Evolutionary conservation across 2,797 vertebrate species (phyloP).

Genomic region (Eospalax fontanierii): DNA sequence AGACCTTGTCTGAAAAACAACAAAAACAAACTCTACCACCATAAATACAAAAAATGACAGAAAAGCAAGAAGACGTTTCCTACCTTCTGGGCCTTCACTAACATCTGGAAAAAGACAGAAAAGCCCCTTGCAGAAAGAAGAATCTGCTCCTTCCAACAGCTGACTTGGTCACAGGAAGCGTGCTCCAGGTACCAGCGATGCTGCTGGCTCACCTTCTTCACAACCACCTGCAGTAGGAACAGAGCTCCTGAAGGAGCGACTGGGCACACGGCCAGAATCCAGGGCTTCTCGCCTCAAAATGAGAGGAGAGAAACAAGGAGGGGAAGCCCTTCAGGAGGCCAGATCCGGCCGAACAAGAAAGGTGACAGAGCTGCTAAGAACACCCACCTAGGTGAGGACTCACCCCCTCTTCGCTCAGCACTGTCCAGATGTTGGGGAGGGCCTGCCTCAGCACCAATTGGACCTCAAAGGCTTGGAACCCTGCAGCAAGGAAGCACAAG

Average conservation of each 20-base stretch:
- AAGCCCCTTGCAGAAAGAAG: constrained; percentile 88
- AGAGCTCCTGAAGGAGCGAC: not conserved
- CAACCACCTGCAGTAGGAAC: constrained; percentile 83
- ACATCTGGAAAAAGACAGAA: constrained; percentile 88
- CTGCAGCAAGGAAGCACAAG: constrained; percentile 71
- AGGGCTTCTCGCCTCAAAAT: not conserved
- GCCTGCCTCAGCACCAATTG: constrained; percentile 88
- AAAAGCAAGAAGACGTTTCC: not conserved
- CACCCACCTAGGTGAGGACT: not conserved
- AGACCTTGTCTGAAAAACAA: too few species aligned
- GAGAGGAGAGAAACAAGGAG: fast-evolving
- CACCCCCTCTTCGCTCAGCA: constrained; percentile 84
- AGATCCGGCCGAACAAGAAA: fast-evolving
- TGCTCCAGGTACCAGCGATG: constrained; percentile 85
- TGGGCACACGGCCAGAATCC: fast-evolving
- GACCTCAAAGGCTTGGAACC: constrained; percentile 85
- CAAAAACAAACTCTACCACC: not conserved
- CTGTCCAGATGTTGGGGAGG: constrained; percentile 89
- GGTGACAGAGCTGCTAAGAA: fast-evolving
- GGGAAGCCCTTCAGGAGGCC: not conserved
- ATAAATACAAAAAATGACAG: not conserved
- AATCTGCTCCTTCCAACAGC: constrained; percentile 85
- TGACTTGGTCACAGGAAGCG: constrained; percentile 76
- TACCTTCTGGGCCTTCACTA: constrained; percentile 90
- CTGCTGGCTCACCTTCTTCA: constrained; percentile 88